Evolutionary conservation across 2,113 vertebrate genomes (phyloP), one percentile per base, ranked within the genome.

Genomic region (Caretta caretta): DNA sequence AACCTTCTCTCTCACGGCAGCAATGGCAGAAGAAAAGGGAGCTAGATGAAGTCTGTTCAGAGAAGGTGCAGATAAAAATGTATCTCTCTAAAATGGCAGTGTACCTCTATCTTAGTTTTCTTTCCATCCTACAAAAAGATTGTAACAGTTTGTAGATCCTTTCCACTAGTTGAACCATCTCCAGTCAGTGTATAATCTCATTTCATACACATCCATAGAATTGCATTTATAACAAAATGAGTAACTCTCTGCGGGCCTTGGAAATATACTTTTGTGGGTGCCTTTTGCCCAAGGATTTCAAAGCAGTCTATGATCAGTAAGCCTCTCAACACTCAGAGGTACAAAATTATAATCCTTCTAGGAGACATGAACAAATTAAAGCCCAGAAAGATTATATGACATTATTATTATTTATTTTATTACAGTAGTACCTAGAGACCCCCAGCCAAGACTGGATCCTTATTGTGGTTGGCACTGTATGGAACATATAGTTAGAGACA

Each of bases 1-100:
- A 99, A 57, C 98, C 98, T 3, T 98, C 97, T 76, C 17, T 98
- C 48, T 98, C 98, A 53, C 83, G 95, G 90, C 98, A 97, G 72
- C 96, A 82, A 87, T 94, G 97, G 91, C 98, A 97, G 89, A 98
- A 95, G 92, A 98, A 95, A 78, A 97, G 56, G 86, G 97, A 97
- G 50, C 89, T 76, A 8, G 83, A 86, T 59, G 94, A 96, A 46
- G 90, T 49, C 76, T 96, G 48, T 84, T 92, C 84, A 89, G 96
- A 96, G 72, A 79, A 97, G 96, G 97, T 92, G 88, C 97, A 84
- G 95, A 96, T 96, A 2, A 86, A 84, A 56, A 88, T 29, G 72
- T 35, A n/a, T 72, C 38, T 90, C 11, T 62, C 51, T 78, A 24
- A 46, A 92, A 54, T 84, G n/a, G 72, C 42, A 78, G 27, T 57